Base-by-base conservation (phyloP, 2,888 invertebrate genomes). In the Iselma pallidipennis region DNA sequence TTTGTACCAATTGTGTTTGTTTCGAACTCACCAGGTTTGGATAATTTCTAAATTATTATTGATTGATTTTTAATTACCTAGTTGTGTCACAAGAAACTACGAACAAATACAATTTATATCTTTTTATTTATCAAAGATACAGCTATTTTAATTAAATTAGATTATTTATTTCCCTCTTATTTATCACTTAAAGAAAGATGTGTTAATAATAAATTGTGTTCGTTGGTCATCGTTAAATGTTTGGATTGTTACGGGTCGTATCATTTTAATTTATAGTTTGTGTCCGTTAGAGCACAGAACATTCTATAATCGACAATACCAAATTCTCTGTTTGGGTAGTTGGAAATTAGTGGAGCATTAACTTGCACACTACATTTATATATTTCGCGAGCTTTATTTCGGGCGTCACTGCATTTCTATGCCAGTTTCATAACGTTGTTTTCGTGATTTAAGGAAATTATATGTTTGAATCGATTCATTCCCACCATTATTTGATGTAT, bases 271-370 rank as follows among this genome's bases (percentile, higher is more conserved):
- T 73, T 71, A 65, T 70, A 69, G 65, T 71, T 66, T 62, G 64
- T 69, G 69, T 68, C 71, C 68, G 69, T 61, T 63, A 68, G 68
- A 71, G 69, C 68, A 70, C 68, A 70, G 71, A 66, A 64, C 67
- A 65, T 69, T 68, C 66, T 67, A 71, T 74, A 75, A 75, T 74
- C 74, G 75, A 75, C 74, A 74, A 71, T 69, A 71, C 72, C 74
- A 63, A 72, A 75, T 2, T 45, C 68, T 72, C 69, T 70, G 72
- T 69, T 71, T 67, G 69, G 69, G 63, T 66, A 62, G 62, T 48
- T 68, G 67, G 66, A 74, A 75, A 74, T 75, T 74, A 74, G 74
- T 74, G 73, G 73, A 68, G 73, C 74, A 70, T 74, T 74, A 74
- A 75, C 68, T 73, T 73, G 70, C 71, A 71, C n/a, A 45, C 12